Base-by-base conservation (phyloP, 2,113 vertebrate genomes). In the Brachyhypopomus occidentalis region DNA sequence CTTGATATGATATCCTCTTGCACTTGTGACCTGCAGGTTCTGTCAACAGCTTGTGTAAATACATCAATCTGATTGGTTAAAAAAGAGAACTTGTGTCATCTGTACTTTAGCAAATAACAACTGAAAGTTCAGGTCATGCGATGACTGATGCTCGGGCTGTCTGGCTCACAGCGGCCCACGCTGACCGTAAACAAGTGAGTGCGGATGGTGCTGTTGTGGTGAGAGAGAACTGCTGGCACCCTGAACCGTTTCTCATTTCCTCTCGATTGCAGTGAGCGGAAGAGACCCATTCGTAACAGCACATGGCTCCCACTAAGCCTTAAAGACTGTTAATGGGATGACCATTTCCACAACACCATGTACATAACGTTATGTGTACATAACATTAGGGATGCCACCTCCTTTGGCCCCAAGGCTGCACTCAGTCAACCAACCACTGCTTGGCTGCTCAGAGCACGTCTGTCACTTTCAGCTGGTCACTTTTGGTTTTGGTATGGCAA, bases 221-320 rank as follows among this genome's bases (percentile, higher is more conserved):
- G 38, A 64, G 27, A 3, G 45, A 45, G 60, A 64, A 55, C 25
- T 34, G 20, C 12, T 70, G 6, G 48, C 23, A 64, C 64, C 63
- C 6, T 78, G 23, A 60, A 79, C 67, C 45, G 34, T n/a, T 34
- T 38, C 55, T 60, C 36, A 45, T 36, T 60, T 30, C 36, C 66
- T 71, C 34, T 60, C 22, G 25, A 22, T 66, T 71, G 55, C 17
- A 60, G 63, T 14, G 25, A 71, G 27, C 23, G 2, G 45, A 78
- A 58, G 75, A 78, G 69, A 59, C 38, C 0, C 6, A 12, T 20
- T 69, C 70, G 34, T 41, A 79, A 59, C 34, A 58, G 34, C 30
- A 78, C n/a, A 69, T 69, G 17, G 4, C 2, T 41, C 66, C 36
- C 20, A 22, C 66, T n/a, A 22, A 34, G 66, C 38, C 36, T 41